These are phyloP conservation scores for Zonitis immaculata DNA, from an alignment of 2,888 invertebrate species.

Conservation along the genomic window DNA sequence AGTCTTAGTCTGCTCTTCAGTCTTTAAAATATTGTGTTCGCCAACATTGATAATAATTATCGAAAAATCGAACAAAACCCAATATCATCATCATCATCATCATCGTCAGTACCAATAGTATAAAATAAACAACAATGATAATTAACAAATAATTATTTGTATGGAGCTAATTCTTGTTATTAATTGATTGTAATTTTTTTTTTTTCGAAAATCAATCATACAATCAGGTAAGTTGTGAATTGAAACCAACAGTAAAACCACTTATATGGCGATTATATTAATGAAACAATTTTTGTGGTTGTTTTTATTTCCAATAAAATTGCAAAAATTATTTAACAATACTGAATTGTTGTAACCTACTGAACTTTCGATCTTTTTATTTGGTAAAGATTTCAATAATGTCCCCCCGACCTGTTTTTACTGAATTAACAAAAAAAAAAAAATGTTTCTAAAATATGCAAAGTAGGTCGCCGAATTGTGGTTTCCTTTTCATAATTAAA, in stretches of 20 bases:
- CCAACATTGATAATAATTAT: conserved; percentile 16
- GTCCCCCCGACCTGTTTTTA: conserved; percentile 6
- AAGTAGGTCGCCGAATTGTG: conserved; percentile 9
- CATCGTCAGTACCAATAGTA: too few species aligned
- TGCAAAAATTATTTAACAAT: neutral
- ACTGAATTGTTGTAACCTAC: conserved; percentile 14
- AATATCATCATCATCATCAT: too few species aligned
- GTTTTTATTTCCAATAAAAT: too few species aligned
- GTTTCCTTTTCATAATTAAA: neutral
- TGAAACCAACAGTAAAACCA: neutral
- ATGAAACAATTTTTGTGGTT: too few species aligned
- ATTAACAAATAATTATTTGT: too few species aligned
- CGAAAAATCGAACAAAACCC: too few species aligned
- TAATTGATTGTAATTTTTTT: neutral
- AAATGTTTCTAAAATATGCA: conserved; percentile 3
- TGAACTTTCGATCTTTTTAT: conserved; percentile 19
- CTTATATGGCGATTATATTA: neutral
- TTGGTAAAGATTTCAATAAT: conserved; percentile 12
- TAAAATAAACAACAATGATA: too few species aligned
- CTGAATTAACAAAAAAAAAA: conserved; percentile 4
- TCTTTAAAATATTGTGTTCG: conserved; percentile 31
- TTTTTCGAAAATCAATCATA: neutral
- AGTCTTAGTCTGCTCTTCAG: conserved; percentile 29
- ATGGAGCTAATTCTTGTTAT: neutral
- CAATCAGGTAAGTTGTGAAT: neutral